These are phyloP conservation scores for Vidua macroura DNA, from an alignment of 2,113 vertebrate species.

Conservation along the genomic window DNA sequence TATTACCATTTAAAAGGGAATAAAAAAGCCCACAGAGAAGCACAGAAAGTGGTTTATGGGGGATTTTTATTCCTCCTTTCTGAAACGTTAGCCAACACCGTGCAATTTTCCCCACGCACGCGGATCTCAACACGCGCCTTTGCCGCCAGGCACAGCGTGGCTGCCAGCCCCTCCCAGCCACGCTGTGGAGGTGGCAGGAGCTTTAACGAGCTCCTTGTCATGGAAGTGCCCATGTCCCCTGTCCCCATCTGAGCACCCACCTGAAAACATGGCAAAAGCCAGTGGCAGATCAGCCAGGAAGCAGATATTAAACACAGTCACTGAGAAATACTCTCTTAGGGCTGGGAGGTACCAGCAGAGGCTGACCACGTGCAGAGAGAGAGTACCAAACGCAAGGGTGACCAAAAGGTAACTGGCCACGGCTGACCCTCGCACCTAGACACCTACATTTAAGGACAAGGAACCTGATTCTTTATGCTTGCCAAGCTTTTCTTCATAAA, in stretches of 20 bases:
- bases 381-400: rapidly evolving
- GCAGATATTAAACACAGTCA: neutral
- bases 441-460: neutral
- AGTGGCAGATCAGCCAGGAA: rapidly evolving
- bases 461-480: neutral
- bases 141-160: neutral
- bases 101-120: neutral
- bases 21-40: neutral
- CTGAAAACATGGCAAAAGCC: neutral
- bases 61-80: neutral
- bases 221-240: neutral
- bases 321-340: neutral
- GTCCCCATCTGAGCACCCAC: neutral
- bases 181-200: neutral
- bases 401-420: neutral
- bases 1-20: neutral
- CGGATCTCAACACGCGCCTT: rapidly evolving
- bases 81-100: rapidly evolving
- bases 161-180: neutral
- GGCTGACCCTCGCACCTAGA: neutral
- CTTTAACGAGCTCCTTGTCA: rapidly evolving
- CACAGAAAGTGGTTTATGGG: neutral
- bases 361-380: neutral
- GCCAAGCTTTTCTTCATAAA: neutral
- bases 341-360: rapidly evolving